Evolutionary conservation across 2,797 vertebrate species (phyloP).

Genomic region (Pipistrellus nathusii): DNA sequence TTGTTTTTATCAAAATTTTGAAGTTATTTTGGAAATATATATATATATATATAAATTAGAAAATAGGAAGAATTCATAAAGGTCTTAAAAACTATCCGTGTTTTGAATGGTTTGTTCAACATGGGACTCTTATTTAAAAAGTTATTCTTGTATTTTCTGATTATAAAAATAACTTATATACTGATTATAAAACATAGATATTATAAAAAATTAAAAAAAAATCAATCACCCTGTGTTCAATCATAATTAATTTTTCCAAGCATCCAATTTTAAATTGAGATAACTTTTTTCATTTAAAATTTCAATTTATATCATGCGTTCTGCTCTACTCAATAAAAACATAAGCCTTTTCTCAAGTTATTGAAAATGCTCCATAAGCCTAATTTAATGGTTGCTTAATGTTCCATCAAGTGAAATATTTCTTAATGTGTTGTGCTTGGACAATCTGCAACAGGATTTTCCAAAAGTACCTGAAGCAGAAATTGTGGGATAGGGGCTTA

Average conservation of each 20-base stretch:
- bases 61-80: background rate
- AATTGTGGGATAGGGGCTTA: background rate
- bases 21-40: background rate
- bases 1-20: slow-evolving; percentile 10
- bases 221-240: background rate
- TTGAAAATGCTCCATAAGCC: background rate
- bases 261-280: background rate
- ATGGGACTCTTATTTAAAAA: background rate
- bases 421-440: background rate
- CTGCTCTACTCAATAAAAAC: background rate
- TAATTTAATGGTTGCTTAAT: slow-evolving; percentile 13
- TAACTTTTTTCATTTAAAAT: background rate
- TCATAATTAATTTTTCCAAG: background rate
- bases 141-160: background rate
- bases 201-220: background rate
- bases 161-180: background rate
- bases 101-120: background rate
- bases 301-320: background rate
- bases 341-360: background rate
- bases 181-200: background rate
- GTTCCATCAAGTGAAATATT: background rate
- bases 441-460: background rate
- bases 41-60: background rate
- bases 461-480: background rate
- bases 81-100: background rate